Conservation (phyloP, 2,797 vertebrate genomes). For the Gymnopithys bicolor region DNA sequence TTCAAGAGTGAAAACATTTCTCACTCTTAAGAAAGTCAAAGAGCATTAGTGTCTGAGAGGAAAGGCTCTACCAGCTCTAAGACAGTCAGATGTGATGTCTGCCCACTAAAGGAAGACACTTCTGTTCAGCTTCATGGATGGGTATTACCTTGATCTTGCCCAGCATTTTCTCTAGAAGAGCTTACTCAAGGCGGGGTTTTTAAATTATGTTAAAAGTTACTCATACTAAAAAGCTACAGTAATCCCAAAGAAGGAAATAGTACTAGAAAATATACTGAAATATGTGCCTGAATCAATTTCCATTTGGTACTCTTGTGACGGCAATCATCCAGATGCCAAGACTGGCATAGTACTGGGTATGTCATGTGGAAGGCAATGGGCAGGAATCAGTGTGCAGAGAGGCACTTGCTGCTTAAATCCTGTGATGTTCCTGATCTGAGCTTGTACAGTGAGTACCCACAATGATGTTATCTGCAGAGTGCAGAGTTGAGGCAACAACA, state of each 20-base stretch:
- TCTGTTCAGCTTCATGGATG: background rate
- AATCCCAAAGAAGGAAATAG: background rate
- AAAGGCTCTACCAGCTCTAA: background rate
- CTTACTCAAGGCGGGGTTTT: background rate
- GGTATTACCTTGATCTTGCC: background rate
- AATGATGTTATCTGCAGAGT: background rate
- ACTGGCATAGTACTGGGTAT: background rate
- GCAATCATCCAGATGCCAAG: background rate
- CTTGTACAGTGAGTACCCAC: background rate
- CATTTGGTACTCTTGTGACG: background rate
- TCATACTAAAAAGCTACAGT: background rate
- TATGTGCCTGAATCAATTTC: background rate
- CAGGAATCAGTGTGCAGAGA: background rate
- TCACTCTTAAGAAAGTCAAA: background rate
- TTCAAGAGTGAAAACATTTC: background rate
- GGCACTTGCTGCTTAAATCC: background rate
- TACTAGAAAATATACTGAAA: background rate
- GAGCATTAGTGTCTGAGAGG: background rate
- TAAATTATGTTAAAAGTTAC: background rate
- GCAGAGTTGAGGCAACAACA: background rate
- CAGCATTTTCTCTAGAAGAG: background rate
- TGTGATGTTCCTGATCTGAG: background rate
- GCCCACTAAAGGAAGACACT: background rate
- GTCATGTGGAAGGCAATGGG: background rate
- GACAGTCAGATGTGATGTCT: rapidly evolving